Base-by-base conservation (phyloP, 2,797 vertebrate genomes). In the Enteromius trimaculatus region DNA sequence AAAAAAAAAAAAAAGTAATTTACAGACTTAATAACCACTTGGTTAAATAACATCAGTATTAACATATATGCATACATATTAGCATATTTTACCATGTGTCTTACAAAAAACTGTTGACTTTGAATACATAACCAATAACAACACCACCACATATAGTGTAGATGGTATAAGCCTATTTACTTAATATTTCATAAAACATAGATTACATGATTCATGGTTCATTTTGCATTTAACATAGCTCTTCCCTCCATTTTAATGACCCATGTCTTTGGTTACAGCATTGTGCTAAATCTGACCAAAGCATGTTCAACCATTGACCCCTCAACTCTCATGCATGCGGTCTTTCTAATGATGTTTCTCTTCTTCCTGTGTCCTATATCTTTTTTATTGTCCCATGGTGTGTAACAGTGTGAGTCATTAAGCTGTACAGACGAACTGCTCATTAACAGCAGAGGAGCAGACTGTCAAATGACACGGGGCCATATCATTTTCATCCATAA, bases 321-420 rank as follows among this genome's bases (percentile, higher is more conserved):
- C 31, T 23, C 21, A 37, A 34, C 21, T 34, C 7, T 31, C 13
- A 62, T 71, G 68, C 13, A 60, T 71, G 37, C 8, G 0, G 26
- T 14, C 39, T 64, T 81, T 81, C 42, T 74, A 37, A 74, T 49
- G 39, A 72, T 31, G 29, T 17, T 74, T 44, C 69, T 81, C 1
- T 72, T 49, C 55, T 49, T 64, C 55, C 69, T 49, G 14, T 62
- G 69, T 60, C 53, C 39, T 64, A 10, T 74, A n/a, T 64, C 42
- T 60, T 62, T 71, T 71, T 21, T 44, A 81, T 71, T 34, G 21
- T 51, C 29, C 31, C 26, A 1, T 44, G 51, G 66, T 39, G 66
- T 80, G 79, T 81, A 72, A 81, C 68, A 34, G 26, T 62, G 31
- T 11, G 68, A 53, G 47, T 66, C 64, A 79, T 78, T 82, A 65